Percentiles rank a stretch among this genome's conserved stretches.
Evolutionary conservation across 2,888 invertebrate species (phyloP).

Genomic region (Heliconius ismenius): DNA sequence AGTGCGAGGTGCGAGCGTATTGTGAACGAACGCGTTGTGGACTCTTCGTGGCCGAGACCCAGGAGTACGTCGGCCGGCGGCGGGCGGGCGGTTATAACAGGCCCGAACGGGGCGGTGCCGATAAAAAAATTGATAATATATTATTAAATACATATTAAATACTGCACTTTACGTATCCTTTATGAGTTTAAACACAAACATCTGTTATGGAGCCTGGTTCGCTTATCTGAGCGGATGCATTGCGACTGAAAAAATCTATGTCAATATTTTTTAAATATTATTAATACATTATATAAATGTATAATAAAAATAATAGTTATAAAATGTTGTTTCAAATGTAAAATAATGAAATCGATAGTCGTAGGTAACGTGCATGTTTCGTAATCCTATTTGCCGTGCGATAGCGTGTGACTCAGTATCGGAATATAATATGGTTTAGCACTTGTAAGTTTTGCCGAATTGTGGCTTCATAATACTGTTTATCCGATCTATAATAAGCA

Average conservation of each 20-base stretch:
- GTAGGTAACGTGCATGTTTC: conserved; percentile 34
- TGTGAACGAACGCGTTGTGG: conserved; percentile 10
- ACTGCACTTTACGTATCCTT: conserved; percentile 65
- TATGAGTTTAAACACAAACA: conserved; percentile 65
- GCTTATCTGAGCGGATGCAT: conserved; percentile 36
- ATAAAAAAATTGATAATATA: conserved; percentile 72
- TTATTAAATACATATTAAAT: conserved; percentile 71
- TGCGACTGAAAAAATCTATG: conserved; percentile 4
- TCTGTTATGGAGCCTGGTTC: conserved; percentile 58
- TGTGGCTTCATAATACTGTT: conserved; percentile 62
- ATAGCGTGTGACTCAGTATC: conserved; percentile 61
- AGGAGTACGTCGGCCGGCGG: conserved; percentile 50
- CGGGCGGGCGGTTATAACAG: conserved; percentile 67
- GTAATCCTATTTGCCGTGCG: conserved; percentile 53
- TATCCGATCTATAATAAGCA: conserved; percentile 47
- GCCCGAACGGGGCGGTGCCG: conserved; percentile 59
- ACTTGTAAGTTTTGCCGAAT: conserved; percentile 66
- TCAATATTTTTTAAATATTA: conserved; percentile 10
- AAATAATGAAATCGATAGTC: conserved; percentile 25
- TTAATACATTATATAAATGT: conserved; percentile 8
- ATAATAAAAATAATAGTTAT: not conserved
- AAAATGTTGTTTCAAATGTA: not conserved
- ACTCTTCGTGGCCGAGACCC: conserved; percentile 47
- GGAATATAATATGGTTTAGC: conserved; percentile 69
- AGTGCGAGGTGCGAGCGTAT: conserved; percentile 47